A percentile compares a stretch with the other conserved stretches of the same genome.
Conservation (phyloP, 2,113 vertebrate species). For the Chloropsis cyanopogon region DNA sequence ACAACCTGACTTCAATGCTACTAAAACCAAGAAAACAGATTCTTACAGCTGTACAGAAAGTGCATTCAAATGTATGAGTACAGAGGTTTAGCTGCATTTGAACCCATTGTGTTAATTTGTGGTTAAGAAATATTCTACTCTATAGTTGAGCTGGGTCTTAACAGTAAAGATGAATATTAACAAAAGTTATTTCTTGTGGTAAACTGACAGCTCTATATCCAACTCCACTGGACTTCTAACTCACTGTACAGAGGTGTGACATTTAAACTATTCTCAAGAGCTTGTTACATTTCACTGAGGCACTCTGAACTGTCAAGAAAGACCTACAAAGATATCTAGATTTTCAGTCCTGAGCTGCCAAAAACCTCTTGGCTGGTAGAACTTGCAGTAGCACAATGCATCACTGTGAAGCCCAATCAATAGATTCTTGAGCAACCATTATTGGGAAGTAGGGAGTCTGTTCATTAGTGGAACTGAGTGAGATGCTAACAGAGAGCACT, state of each 20-base stretch:
- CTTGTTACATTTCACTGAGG: not conserved
- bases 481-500: not conserved
- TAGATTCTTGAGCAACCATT: conserved; percentile 1
- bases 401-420: not conserved
- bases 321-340: not conserved
- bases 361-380: not conserved
- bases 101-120: not conserved
- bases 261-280: not conserved
- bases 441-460: not conserved
- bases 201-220: not conserved
- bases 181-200: not conserved
- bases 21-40: not conserved
- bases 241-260: not conserved
- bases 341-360: not conserved
- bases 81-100: not conserved
- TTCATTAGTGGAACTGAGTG: conserved; percentile 16
- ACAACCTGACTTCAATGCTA: not conserved
- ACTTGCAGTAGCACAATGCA: not conserved
- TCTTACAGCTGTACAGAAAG: not conserved
- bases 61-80: not conserved
- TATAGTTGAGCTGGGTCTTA: not conserved
- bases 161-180: not conserved
- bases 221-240: not conserved
- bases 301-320: not conserved
- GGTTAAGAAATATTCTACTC: not conserved